These are phyloP conservation scores for Scortum barcoo DNA, from an alignment of 2,113 vertebrate species.

Conservation along the genomic window DNA sequence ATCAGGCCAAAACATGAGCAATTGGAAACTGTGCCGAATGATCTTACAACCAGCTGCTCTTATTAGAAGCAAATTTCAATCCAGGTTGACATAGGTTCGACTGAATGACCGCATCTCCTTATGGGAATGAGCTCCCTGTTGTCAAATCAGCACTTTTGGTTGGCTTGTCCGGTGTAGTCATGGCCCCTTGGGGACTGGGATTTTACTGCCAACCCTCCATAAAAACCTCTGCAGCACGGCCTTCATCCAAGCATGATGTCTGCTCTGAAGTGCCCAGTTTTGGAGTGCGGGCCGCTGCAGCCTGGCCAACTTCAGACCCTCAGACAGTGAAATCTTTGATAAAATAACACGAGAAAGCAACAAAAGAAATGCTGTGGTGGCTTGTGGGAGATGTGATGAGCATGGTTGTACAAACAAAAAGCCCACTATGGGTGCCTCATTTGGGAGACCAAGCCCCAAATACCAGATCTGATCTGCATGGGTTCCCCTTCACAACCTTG, in stretches of 20 bases:
- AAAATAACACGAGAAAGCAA: slow-evolving; percentile 46
- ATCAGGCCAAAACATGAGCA: slow-evolving; percentile 46
- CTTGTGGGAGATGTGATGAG: slow-evolving; percentile 44
- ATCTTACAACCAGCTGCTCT: slow-evolving; percentile 23
- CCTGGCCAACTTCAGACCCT: slow-evolving; percentile 15
- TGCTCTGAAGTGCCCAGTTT: background rate
- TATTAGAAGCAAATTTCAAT: background rate
- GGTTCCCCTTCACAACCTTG: slow-evolving; percentile 67
- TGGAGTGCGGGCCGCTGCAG: background rate
- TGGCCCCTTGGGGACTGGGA: background rate
- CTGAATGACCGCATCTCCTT: slow-evolving; percentile 16
- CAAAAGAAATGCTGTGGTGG: slow-evolving; percentile 52
- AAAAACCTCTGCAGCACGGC: background rate
- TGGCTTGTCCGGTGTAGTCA: slow-evolving; percentile 17
- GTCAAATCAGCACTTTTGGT: background rate
- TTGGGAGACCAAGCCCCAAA: slow-evolving; percentile 69
- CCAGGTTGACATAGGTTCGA: slow-evolving; percentile 22
- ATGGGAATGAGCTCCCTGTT: slow-evolving; percentile 16
- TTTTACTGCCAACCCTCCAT: background rate
- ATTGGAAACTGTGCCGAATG: slow-evolving; percentile 32
- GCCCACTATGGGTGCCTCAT: slow-evolving; percentile 68
- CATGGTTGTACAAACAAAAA: slow-evolving; percentile 71
- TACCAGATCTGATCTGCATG: slow-evolving; percentile 81
- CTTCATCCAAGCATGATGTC: slow-evolving; percentile 18
- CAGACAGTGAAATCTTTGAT: slow-evolving; percentile 62